A percentile compares a stretch with the other conserved stretches of the same genome.
Conservation (phyloP, 2,888 invertebrate species). For the Podabrus alpinus region DNA sequence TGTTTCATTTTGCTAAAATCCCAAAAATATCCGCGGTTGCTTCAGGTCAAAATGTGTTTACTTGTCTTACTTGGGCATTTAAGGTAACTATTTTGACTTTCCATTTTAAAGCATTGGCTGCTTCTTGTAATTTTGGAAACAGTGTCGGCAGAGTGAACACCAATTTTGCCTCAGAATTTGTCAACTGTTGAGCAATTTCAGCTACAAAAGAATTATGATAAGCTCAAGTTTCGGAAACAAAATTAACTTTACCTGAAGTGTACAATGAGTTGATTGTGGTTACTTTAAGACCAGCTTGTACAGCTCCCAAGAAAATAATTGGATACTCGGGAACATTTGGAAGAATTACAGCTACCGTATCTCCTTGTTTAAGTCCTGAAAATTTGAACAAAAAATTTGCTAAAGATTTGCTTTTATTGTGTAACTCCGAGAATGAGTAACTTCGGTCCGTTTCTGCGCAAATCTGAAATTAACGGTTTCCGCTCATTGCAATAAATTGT, state of each 20-base stretch:
- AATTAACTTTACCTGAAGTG: conserved; percentile 50
- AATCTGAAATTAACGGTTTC: conserved; percentile 58
- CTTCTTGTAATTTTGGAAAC: conserved; percentile 57
- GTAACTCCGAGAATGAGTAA: conserved; percentile 69
- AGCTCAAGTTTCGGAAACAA: not conserved
- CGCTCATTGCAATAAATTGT: not conserved
- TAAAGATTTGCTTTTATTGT: conserved; percentile 65
- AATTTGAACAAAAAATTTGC: conserved; percentile 58
- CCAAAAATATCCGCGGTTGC: not conserved
- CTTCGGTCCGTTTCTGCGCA: conserved; percentile 70
- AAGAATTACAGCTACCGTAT: conserved; percentile 66
- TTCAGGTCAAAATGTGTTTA: no score
- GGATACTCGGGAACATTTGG: conserved; percentile 77
- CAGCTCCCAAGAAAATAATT: conserved; percentile 64
- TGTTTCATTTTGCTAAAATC: not conserved
- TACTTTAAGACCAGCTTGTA: conserved; percentile 69
- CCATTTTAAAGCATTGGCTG: conserved; percentile 49
- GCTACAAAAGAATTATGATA: conserved; percentile 56
- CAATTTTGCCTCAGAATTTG: conserved; percentile 64
- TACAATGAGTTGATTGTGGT: conserved; percentile 75
- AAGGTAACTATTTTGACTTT: conserved; percentile 35
- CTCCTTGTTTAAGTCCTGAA: conserved; percentile 63
- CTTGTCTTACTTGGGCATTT: conserved; percentile 28
- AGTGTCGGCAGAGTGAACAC: conserved; percentile 64
- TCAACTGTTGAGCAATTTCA: conserved; percentile 69